A percentile compares a stretch with the other conserved stretches of the same genome.
Evolutionary conservation across 2,797 vertebrate species (phyloP).

Genomic region (Arnoldichthys spilopterus): DNA sequence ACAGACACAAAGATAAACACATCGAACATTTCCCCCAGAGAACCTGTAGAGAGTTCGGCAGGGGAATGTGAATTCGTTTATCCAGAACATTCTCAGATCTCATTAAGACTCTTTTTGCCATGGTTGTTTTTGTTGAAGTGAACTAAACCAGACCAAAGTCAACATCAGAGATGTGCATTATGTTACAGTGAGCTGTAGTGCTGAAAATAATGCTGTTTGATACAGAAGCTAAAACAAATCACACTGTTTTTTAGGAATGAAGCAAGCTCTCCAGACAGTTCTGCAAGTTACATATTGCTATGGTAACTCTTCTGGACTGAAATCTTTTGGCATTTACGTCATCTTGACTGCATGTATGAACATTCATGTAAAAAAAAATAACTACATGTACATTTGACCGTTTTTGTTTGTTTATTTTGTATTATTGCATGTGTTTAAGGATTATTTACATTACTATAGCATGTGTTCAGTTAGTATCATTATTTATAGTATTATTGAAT

Average conservation of each 20-base stretch:
- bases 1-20: slow-evolving; percentile 19
- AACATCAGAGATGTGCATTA: background rate
- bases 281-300: too few species aligned
- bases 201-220: background rate
- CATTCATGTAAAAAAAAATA: too few species aligned
- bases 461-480: too few species aligned
- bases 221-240: slow-evolving; percentile 4
- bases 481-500: too few species aligned
- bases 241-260: background rate
- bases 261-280: too few species aligned
- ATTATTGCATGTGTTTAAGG: too few species aligned
- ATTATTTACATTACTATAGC: too few species aligned
- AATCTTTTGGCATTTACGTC: too few species aligned
- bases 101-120: slow-evolving; percentile 22
- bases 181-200: background rate
- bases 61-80: slow-evolving; percentile 26
- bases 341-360: too few species aligned
- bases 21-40: background rate
- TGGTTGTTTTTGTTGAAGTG: background rate
- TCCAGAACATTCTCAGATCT: slow-evolving; percentile 29
- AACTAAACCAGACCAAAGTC: slow-evolving; percentile 23
- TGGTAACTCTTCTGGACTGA: too few species aligned
- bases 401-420: too few species aligned
- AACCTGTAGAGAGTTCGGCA: slow-evolving; percentile 5
- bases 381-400: too few species aligned